These are phyloP conservation scores for Cherax destructor DNA, from an alignment of 1,140 invertebrate species.

Conservation along the genomic window DNA sequence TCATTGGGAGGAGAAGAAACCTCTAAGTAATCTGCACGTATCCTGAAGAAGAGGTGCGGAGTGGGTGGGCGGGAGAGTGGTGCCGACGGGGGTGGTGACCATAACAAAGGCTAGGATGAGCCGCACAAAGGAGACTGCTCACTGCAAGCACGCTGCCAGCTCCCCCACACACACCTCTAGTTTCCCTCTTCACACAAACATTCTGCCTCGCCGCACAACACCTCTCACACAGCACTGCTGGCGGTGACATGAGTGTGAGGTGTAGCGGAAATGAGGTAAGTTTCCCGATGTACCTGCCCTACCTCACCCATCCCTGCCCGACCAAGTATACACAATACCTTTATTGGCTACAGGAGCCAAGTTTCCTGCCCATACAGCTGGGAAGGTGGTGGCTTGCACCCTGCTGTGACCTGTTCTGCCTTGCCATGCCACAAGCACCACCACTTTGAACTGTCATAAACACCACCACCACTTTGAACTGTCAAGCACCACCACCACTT, in stretches of 20 bases:
- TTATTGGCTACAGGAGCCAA: background rate
- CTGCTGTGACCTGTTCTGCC: background rate
- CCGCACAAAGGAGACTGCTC: slow-evolving; percentile 25
- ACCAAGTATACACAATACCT: background rate
- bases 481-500: too few species aligned
- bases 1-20: too few species aligned
- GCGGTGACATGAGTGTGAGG: background rate
- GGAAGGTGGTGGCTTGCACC: background rate
- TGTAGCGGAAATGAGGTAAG: background rate
- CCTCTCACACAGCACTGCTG: background rate
- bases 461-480: too few species aligned
- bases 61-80: background rate
- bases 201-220: background rate
- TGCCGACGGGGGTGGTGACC: slow-evolving; percentile 14
- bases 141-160: slow-evolving; percentile 37
- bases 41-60: background rate
- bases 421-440: too few species aligned
- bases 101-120: slow-evolving; percentile 26
- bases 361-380: background rate
- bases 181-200: slow-evolving; percentile 5
- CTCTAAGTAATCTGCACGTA: too few species aligned
- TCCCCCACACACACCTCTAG: background rate
- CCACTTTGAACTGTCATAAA: too few species aligned
- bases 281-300: background rate
- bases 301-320: background rate